phyloP scores from a whole-genome alignment of 2,113 vertebrate species.

The Heteronetta atricapilla region DNA sequence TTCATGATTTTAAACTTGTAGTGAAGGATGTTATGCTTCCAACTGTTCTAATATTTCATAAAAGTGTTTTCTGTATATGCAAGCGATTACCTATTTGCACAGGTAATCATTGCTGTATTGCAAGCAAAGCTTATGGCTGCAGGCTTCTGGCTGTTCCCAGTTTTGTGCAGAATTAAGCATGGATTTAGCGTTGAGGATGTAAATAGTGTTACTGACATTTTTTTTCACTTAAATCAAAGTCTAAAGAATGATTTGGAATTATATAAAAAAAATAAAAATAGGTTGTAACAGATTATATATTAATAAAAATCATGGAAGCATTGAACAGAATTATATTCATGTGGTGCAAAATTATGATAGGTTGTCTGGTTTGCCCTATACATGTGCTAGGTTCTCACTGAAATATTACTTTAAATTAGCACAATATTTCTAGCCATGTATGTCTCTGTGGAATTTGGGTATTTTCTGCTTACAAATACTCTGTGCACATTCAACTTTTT shows the following conservation, averaged over 20 bases:
- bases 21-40: not conserved
- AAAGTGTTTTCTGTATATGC: not conserved
- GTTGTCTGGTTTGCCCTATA: rapidly evolving
- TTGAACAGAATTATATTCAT: not conserved
- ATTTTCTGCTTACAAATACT: not conserved
- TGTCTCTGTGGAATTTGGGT: not conserved
- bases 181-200: not conserved
- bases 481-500: not conserved
- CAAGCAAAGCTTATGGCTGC: not conserved
- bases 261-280: not conserved
- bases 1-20: not conserved
- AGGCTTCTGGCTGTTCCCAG: not conserved
- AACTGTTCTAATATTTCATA: not conserved
- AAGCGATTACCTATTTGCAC: not conserved
- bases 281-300: not conserved
- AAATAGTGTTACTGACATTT: not conserved
- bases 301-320: not conserved
- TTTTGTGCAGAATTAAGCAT: not conserved
- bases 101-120: not conserved
- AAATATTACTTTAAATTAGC: not conserved
- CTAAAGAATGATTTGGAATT: not conserved
- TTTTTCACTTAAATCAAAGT: not conserved
- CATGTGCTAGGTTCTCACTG: not conserved
- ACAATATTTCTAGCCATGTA: not conserved
- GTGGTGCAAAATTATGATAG: not conserved